Evolutionary conservation across 2,113 vertebrate genomes (phyloP).

Genomic region (Ginglymostoma cirratum): DNA sequence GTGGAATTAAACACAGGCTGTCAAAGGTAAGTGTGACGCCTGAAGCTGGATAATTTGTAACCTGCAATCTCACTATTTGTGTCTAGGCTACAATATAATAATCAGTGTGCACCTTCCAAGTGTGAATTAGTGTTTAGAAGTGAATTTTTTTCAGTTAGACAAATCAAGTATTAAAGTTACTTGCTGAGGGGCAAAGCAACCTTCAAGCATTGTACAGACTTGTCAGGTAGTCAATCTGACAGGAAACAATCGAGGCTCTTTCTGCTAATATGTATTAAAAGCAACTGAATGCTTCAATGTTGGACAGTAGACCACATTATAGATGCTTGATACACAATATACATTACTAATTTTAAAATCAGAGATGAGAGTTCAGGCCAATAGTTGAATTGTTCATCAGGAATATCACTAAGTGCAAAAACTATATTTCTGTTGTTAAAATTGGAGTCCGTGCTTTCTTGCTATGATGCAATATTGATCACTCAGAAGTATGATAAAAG

Average conservation of each 20-base stretch:
- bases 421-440: background rate
- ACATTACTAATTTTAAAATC: conserved; percentile 13
- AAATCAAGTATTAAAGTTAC: background rate
- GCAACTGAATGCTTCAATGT: background rate
- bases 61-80: background rate
- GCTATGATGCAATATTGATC: background rate
- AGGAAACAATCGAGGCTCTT: background rate
- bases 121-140: background rate
- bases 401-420: background rate
- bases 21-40: background rate
- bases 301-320: background rate
- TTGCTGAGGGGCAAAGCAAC: background rate
- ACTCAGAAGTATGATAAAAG: background rate
- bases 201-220: background rate
- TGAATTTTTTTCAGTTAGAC: conserved; percentile 2
- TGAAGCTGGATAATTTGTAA: background rate
- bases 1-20: background rate
- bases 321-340: background rate
- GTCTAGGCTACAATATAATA: background rate
- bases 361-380: conserved; percentile 9
- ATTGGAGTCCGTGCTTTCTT: background rate
- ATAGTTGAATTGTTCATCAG: background rate
- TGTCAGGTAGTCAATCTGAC: conserved; percentile 1
- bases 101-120: background rate
- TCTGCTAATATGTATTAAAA: conserved; percentile 20